Conservation (phyloP, 2,797 vertebrate species). For the Valencia hispanica region DNA sequence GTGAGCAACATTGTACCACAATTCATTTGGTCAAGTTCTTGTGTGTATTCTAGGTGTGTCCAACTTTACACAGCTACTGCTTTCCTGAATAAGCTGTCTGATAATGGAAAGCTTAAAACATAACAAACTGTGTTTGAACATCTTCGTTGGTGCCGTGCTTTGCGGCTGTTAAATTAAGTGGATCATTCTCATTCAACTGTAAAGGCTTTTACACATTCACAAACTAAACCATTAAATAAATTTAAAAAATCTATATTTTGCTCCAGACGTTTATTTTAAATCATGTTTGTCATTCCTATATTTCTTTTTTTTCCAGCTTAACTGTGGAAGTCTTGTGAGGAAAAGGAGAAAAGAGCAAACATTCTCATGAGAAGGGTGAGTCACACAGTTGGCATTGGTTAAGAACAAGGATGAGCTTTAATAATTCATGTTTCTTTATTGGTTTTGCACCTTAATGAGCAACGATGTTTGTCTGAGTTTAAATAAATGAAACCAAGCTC, state of each 20-base stretch:
- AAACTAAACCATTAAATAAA: neutral
- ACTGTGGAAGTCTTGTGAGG: neutral
- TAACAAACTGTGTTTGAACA: neutral
- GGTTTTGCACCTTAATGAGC: neutral
- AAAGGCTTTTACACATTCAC: neutral
- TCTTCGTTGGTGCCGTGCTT: neutral
- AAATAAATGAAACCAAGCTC: neutral
- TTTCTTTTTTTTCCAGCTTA: constrained; percentile 14
- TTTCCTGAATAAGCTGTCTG: constrained; percentile 2
- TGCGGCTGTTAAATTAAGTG: neutral
- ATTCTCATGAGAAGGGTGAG: constrained; percentile 30
- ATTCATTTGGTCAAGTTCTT: constrained; percentile 38
- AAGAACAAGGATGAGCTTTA: neutral
- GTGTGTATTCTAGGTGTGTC: constrained; percentile 60
- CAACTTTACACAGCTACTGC: constrained; percentile 81
- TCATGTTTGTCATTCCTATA: neutral
- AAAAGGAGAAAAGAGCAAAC: neutral
- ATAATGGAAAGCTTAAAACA: neutral
- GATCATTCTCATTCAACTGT: constrained; percentile 7
- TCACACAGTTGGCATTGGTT: constrained; percentile 4
- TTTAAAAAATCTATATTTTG: too few relatives aligned
- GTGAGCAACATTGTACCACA: constrained; percentile 12
- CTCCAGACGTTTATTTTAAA: constrained; percentile 15
- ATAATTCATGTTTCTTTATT: neutral
- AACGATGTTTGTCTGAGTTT: neutral